Evolutionary conservation across 2,113 vertebrate genomes (phyloP).

Genomic region (Acanthochromis polyacanthus): DNA sequence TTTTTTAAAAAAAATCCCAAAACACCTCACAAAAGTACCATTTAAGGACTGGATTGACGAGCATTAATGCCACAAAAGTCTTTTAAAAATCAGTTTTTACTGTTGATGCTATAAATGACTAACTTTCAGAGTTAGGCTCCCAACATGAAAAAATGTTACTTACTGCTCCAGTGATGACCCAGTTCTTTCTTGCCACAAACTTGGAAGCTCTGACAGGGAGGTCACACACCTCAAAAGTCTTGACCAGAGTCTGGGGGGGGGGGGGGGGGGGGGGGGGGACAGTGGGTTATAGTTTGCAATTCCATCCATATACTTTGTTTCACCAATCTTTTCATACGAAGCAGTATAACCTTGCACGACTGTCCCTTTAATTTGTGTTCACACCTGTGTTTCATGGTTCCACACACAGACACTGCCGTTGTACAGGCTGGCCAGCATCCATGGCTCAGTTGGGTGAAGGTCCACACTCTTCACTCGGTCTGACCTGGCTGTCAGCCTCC

Average conservation of each 20-base stretch:
- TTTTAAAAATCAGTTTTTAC: background rate
- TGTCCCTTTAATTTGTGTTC: background rate
- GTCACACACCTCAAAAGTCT: conserved; percentile 99
- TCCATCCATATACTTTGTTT: background rate
- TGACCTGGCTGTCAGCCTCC: conserved; percentile 95
- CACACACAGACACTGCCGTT: conserved; percentile 98
- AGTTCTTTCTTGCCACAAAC: conserved; percentile 98
- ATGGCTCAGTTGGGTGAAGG: conserved; percentile 96
- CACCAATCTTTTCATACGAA: background rate
- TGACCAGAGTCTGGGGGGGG: conserved; percentile 96
- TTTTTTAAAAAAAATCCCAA: too few relatives aligned
- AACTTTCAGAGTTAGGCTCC: background rate
- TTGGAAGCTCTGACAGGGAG: conserved; percentile 98
- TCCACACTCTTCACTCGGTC: conserved; percentile 98
- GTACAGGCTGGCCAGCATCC: conserved; percentile 99
- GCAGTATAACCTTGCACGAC: background rate
- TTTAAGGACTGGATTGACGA: too few relatives aligned
- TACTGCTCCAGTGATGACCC: conserved; percentile 98
- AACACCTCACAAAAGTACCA: too few relatives aligned
- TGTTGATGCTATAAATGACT: background rate
- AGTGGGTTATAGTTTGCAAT: background rate
- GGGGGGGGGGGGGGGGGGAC: background rate
- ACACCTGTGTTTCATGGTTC: conserved; percentile 98
- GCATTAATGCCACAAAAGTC: too few relatives aligned
- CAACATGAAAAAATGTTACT: conserved; percentile 70